Base-by-base conservation (phyloP, 2,888 invertebrate genomes). In the Ditylenchus weischeri region DNA sequence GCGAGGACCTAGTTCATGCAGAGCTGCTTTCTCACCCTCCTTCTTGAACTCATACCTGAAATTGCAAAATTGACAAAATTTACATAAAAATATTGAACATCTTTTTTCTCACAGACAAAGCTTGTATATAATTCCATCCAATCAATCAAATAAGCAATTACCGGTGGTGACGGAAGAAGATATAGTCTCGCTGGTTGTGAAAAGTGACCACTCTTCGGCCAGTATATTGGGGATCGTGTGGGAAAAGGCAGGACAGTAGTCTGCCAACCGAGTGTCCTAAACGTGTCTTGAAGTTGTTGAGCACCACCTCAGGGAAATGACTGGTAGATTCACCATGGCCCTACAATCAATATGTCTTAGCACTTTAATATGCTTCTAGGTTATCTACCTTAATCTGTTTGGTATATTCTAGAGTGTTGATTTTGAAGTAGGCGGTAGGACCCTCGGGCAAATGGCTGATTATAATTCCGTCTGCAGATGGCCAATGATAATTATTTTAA, bases 181-280 rank as follows among this genome's bases (percentile, higher is more conserved):
- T 92, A 84, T 91, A 98, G 86, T 99, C 98, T 69, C 98, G 87
- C 84, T 99, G 98, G 86, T 99, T 98, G 85, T 99, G 98, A 84
- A 99, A 95, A 43, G 96, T 95, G 71, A 93, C 92, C 0, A 90
- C 92, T 71, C 95, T 88, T 5, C 93, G 88, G 0, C 96, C 96
- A 73, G 89, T 89, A 85, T 94, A 99, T 84, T 98, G 90, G 0
- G 98, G 96, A 84, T 92, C 90, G 84, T 92, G 92, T 84, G 95
- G 94, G 84, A 96, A 96, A 51, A 98, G 84, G 0, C 93, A 90
- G 15, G 92, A 91, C 36, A 76, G 62, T 77, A 76, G 74, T 76
- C 96, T 88, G 0, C 91, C 91, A 58, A 96, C 88, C 0, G 90
- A 89, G 78, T 91, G 87, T 62, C 98, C 98, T 49, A 98, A 86